Evolutionary conservation across 2,113 vertebrate species (phyloP).

Genomic region (Cebidichthys violaceus): DNA sequence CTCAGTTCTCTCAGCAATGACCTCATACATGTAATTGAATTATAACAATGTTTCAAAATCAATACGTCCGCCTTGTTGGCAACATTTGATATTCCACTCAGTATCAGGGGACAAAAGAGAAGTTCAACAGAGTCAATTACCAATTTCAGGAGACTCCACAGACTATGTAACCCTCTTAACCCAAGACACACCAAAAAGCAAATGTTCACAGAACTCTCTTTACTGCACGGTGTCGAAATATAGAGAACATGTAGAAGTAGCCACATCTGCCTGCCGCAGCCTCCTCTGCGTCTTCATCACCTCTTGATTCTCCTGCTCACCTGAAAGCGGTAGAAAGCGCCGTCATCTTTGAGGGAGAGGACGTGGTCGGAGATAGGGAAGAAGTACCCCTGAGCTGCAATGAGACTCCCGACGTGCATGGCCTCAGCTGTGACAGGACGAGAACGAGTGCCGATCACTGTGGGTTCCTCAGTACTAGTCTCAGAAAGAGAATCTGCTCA

Average conservation of each 20-base stretch:
- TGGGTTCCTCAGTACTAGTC: not conserved
- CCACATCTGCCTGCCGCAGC: not conserved
- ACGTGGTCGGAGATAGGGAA: slow-evolving; percentile 98
- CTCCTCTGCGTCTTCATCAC: not conserved
- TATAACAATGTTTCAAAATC: not conserved
- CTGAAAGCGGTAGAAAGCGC: slow-evolving; percentile 98
- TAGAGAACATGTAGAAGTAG: not conserved
- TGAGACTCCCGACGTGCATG: slow-evolving; percentile 95
- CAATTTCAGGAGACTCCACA: not conserved
- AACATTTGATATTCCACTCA: slow-evolving; percentile 4
- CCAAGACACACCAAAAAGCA: not conserved
- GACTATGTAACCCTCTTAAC: not conserved
- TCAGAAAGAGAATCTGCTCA: not conserved
- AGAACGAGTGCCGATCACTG: slow-evolving; percentile 11
- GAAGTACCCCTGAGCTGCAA: slow-evolving; percentile 96
- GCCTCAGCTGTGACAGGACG: slow-evolving; percentile 88
- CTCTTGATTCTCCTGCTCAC: slow-evolving; percentile 78
- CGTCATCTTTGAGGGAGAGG: slow-evolving; percentile 95
- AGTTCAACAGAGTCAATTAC: not conserved
- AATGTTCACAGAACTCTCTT: not conserved
- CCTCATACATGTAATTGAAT: not conserved
- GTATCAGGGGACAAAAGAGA: not conserved
- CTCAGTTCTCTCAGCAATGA: not conserved
- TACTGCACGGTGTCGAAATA: not conserved
- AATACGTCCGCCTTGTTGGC: not conserved